Evolutionary conservation across 2,797 vertebrate species (phyloP).

Genomic region (Rhinichthys osculus): DNA sequence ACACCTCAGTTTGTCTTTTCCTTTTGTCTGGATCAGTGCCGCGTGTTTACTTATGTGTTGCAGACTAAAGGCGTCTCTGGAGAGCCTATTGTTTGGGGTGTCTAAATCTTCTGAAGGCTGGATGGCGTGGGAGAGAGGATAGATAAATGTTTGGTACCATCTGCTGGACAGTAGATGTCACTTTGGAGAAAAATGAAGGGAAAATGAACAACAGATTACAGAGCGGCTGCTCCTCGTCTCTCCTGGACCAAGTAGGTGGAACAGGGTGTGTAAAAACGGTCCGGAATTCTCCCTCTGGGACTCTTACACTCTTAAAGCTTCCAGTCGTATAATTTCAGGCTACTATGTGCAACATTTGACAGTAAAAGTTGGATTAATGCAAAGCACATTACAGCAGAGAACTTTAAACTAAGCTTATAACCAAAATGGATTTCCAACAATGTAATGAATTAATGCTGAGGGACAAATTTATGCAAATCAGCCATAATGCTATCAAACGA

Average conservation of each 20-base stretch:
- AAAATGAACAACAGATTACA: slow-evolving; percentile 56
- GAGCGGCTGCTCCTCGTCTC: slow-evolving; percentile 35
- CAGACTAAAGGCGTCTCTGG: slow-evolving; percentile 55
- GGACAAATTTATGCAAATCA: slow-evolving; percentile 33
- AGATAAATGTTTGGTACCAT: slow-evolving; percentile 77
- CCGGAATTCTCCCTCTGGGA: slow-evolving; percentile 29
- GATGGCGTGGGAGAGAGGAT: slow-evolving; percentile 56
- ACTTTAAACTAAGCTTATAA: slow-evolving; percentile 24
- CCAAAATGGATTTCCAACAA: slow-evolving; percentile 20
- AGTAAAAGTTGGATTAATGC: slow-evolving; percentile 28
- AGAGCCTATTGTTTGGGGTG: slow-evolving; percentile 51
- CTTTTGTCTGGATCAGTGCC: slow-evolving; percentile 43
- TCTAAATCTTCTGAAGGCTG: slow-evolving; percentile 59
- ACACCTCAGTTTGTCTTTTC: slow-evolving; percentile 51
- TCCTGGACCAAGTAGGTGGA: slow-evolving; percentile 43
- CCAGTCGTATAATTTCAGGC: slow-evolving; percentile 29
- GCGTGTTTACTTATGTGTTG: slow-evolving; percentile 54
- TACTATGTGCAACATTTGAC: slow-evolving; percentile 24
- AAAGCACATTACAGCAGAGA: slow-evolving; percentile 8
- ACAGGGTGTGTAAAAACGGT: slow-evolving; percentile 38
- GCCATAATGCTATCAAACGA: slow-evolving; percentile 15
- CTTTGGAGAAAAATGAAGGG: slow-evolving; percentile 62
- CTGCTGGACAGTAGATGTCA: slow-evolving; percentile 74
- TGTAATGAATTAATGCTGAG: background rate
- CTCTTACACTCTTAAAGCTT: slow-evolving; percentile 27